phyloP scores from a whole-genome alignment of 2,113 vertebrate species.

The Hippoglossus stenolepis region DNA sequence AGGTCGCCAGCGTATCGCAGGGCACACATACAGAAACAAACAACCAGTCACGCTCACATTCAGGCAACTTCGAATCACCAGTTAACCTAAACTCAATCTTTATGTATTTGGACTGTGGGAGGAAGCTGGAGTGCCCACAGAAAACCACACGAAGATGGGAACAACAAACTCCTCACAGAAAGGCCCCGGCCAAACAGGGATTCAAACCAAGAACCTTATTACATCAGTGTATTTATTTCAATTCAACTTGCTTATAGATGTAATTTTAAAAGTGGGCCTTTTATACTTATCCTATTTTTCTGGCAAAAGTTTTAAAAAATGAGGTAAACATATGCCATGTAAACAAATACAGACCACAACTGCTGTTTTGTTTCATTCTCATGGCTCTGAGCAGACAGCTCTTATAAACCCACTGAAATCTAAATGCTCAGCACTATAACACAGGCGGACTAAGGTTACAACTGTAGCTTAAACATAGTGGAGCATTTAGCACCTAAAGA shows the following conservation, averaged over 20 bases:
- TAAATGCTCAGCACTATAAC: not conserved
- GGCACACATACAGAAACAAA: not conserved
- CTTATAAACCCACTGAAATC: not conserved
- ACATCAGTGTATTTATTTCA: not conserved
- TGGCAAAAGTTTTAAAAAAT: not conserved
- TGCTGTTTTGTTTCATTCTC: not conserved
- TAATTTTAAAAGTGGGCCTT: not conserved
- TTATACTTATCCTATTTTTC: not conserved
- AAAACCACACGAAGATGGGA: no score
- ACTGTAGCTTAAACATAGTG: not conserved
- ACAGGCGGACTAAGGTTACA: not conserved
- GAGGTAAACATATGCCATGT: not conserved
- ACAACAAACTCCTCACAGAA: no score
- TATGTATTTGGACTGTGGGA: not conserved
- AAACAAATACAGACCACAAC: not conserved
- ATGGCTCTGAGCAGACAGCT: not conserved
- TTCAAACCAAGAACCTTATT: not conserved
- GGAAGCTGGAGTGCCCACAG: no score
- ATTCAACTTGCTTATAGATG: not conserved
- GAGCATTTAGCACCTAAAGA: not conserved
- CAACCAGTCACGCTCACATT: no score
- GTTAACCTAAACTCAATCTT: not conserved
- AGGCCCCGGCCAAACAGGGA: not conserved
- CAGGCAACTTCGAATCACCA: no score
- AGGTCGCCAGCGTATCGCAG: no score